Evolutionary conservation across 2,113 vertebrate species (phyloP).

Genomic region (Todiramphus saurophagus): DNA sequence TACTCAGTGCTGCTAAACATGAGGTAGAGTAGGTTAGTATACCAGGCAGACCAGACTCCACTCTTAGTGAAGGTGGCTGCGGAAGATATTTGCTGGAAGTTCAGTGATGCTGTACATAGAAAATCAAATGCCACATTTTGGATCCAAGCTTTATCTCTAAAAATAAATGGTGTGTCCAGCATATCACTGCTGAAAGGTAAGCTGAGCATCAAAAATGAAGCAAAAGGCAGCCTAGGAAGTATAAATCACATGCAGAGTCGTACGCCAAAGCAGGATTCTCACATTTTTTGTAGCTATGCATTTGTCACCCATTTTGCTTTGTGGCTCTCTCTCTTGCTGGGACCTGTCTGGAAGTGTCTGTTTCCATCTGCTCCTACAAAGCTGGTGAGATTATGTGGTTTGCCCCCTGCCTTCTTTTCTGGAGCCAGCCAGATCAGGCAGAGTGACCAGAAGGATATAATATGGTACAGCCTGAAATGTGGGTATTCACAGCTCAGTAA

Average conservation of each 20-base stretch:
- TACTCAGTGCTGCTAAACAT: not conserved
- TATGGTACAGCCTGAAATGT: not conserved
- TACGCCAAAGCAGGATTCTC: not conserved
- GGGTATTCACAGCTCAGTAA: not conserved
- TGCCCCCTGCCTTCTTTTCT: not conserved
- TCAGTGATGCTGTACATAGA: not conserved
- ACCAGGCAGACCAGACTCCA: not conserved
- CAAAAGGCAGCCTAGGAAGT: not conserved
- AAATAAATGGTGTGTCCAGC: not conserved
- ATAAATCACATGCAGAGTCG: not conserved
- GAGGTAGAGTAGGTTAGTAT: not conserved
- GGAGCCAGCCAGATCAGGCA: not conserved
- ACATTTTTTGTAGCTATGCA: not conserved
- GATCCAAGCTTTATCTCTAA: not conserved
- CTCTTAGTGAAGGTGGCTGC: not conserved
- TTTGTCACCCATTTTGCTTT: not conserved
- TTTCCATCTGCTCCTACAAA: not conserved
- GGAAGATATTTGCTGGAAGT: not conserved
- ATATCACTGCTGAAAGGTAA: not conserved
- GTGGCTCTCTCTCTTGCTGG: not conserved
- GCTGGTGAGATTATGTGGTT: not conserved
- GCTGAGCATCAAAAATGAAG: not conserved
- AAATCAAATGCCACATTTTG: not conserved
- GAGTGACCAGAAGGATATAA: not conserved
- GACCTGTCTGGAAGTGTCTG: not conserved